Evolutionary conservation across 1,140 invertebrate species (phyloP).

Genomic region (Drosophila melanica): DNA sequence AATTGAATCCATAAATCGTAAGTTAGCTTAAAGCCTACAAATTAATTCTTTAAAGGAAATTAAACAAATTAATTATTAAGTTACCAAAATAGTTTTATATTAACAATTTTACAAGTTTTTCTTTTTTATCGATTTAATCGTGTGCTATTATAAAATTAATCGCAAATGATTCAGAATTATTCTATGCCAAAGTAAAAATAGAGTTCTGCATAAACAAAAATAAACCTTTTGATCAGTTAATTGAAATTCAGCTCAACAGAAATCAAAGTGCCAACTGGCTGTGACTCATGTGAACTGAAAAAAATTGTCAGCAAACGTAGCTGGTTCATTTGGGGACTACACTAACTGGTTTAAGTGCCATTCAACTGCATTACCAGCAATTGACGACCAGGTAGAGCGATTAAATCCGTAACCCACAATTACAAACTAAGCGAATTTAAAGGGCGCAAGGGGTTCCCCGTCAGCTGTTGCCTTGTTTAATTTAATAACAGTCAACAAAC

Average conservation of each 20-base stretch:
- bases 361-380: conserved; percentile 26
- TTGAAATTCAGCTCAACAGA: neutral
- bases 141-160: no score
- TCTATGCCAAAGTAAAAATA: no score
- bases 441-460: neutral
- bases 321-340: conserved; percentile 18
- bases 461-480: conserved; percentile 7
- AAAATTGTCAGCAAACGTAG: neutral
- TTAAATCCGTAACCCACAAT: conserved; percentile 17
- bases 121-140: no score
- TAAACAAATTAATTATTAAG: no score
- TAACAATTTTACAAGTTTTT: no score
- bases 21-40: no score
- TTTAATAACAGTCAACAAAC: neutral
- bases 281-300: neutral
- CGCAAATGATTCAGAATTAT: no score
- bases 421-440: neutral
- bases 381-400: neutral
- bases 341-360: conserved; percentile 27
- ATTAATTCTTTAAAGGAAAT: no score
- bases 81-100: no score
- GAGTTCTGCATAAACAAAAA: no score
- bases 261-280: neutral
- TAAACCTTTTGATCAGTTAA: no score
- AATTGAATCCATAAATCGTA: no score